These are phyloP conservation scores for Camponotus vicinus DNA, from an alignment of 1,140 invertebrate genomes.

Conservation along the genomic window DNA sequence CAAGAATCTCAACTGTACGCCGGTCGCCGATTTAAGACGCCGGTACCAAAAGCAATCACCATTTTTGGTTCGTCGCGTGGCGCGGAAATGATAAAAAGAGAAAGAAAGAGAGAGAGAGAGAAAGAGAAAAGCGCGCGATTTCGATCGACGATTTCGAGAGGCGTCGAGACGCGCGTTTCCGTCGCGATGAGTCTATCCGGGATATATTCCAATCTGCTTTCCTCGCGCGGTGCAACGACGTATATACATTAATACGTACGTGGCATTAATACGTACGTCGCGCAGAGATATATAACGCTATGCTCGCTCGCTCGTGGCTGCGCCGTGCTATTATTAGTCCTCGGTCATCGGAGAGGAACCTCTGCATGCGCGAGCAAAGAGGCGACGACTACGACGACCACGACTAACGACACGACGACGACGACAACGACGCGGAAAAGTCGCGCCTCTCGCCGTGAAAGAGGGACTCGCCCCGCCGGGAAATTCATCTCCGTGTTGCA, in stretches of 20 bases:
- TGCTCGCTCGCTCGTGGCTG: conserved; percentile 63
- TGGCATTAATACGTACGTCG: conserved; percentile 29
- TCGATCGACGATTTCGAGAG: not conserved
- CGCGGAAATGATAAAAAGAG: too few relatives aligned
- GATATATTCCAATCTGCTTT: conserved; percentile 78
- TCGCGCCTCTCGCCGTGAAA: conserved; percentile 47
- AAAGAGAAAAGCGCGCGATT: not conserved
- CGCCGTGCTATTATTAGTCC: conserved; percentile 82
- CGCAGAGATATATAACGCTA: conserved; percentile 63
- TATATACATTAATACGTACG: conserved; percentile 68
- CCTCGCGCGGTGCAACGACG: conserved; percentile 60
- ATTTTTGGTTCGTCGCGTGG: not conserved
- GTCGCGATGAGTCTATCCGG: conserved; percentile 65
- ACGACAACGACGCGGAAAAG: conserved; percentile 61
- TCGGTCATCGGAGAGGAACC: conserved; percentile 81
- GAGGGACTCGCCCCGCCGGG: conserved; percentile 24
- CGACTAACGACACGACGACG: conserved; percentile 16
- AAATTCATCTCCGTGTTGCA: conserved; percentile 33
- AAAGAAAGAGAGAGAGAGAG: too few relatives aligned
- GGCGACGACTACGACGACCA: conserved; percentile 44
- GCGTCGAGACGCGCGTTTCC: conserved; percentile 41
- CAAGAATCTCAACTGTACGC: not conserved
- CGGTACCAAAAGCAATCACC: not conserved
- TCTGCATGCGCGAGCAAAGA: conserved; percentile 61
- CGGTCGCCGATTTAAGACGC: too few relatives aligned